Evolutionary conservation across 2,888 invertebrate species (phyloP).

Genomic region (Fabriciana adippe): DNA sequence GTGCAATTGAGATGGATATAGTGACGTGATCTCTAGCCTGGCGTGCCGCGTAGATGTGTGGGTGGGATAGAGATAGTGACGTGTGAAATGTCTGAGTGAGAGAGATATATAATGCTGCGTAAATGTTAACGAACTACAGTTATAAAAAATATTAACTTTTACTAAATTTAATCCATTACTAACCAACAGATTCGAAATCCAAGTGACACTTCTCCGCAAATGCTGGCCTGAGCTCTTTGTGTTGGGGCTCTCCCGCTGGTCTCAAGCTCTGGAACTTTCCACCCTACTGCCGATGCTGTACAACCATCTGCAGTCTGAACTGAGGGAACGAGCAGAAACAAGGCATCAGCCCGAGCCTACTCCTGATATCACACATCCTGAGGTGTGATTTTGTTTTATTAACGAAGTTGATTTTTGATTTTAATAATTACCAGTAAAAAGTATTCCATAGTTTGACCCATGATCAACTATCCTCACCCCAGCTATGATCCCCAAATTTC

Average conservation of each 20-base stretch:
- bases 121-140: too few species aligned
- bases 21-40: too few species aligned
- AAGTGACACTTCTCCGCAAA: constrained; percentile 91
- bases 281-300: constrained; percentile 92
- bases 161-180: too few species aligned
- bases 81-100: not conserved
- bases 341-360: constrained; percentile 37
- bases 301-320: constrained; percentile 89
- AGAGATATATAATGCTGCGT: not conserved
- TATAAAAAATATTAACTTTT: too few species aligned
- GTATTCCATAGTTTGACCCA: too few species aligned
- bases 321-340: constrained; percentile 57
- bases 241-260: constrained; percentile 93
- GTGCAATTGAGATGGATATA: too few species aligned
- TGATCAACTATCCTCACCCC: too few species aligned
- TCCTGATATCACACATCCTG: constrained; percentile 22
- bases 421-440: too few species aligned
- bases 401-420: not conserved
- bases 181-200: constrained; percentile 86
- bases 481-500: too few species aligned
- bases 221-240: constrained; percentile 97
- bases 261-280: constrained; percentile 87
- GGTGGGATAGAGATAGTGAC: not conserved
- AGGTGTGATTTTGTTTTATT: constrained; percentile 21
- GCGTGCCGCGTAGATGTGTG: not conserved